Base-by-base conservation (phyloP, 2,888 invertebrate genomes). In the Ormyrus thymus region DNA sequence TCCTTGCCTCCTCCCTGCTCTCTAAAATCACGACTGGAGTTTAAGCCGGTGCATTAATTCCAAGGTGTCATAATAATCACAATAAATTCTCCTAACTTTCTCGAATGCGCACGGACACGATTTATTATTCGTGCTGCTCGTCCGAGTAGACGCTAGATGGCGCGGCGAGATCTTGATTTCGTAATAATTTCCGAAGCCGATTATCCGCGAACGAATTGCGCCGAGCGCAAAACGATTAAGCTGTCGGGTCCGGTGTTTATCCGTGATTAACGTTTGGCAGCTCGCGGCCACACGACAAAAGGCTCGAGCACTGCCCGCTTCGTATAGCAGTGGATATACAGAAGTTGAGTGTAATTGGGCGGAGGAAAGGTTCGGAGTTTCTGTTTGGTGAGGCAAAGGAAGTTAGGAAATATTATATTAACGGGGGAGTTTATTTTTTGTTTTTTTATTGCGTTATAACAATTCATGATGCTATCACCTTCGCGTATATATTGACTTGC, bases 241-340 rank as follows among this genome's bases (percentile, higher is more conserved):
- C 70, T 76, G 76, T 76, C 76, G 69, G 56, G 64, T 62, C 29
- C 29, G 64, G 76, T 76, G 70, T 76, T 76, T 76, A 76, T 76
- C 76, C 70, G 69, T 76, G 76, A 76, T 76, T 76, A 76, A 76
- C 76, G 76, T 76, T 76, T 76, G 76, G 76, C 76, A 70, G 68
- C 74, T 65, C 58, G 53, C 45, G 55, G 29, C 8, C 48, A 5
- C 9, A 51, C 8, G 8, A 10, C 51, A 51, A 51, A 29, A 29
- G 29, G 29, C 29, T 29, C 29, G 29, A 29, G 29, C 29, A 29
- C 29, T 29, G 29, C 29, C 29, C 29, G 29, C 29, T 29, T 29
- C 29, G 29, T 29, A 29, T 3, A 29, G 29, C 4, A 29, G 29
- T 29, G 29, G 29, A 29, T 29, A 29, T 29, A 29, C 29, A 29